Evolutionary conservation across 2,888 invertebrate genomes (phyloP).

Genomic region (Drosophila melanosoma): DNA sequence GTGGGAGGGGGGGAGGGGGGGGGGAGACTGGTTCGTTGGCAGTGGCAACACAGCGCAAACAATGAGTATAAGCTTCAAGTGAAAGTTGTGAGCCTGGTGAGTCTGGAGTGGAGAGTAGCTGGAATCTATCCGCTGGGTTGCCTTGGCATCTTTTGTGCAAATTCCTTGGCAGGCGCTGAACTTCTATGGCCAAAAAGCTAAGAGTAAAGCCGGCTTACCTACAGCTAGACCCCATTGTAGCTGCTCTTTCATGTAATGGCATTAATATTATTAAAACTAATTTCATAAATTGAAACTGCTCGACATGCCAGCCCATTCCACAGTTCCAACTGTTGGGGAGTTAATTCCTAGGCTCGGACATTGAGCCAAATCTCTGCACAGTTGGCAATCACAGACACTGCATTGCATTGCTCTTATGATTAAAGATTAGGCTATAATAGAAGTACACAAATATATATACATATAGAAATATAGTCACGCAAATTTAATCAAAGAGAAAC

Average conservation of each 20-base stretch:
- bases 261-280: constrained; percentile 79
- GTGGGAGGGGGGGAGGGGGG: no score
- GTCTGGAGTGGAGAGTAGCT: background rate
- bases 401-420: constrained; percentile 19
- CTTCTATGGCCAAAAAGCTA: constrained; percentile 72
- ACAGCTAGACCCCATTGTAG: constrained; percentile 37
- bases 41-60: constrained; percentile 68
- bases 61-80: constrained; percentile 70
- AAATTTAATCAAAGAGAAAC: background rate
- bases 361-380: background rate
- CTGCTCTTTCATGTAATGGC: constrained; percentile 65
- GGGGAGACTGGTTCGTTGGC: constrained; percentile 49
- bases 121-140: constrained; percentile 49
- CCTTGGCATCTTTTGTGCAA: constrained; percentile 72
- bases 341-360: constrained; percentile 22
- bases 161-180: constrained; percentile 60
- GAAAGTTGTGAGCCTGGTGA: constrained; percentile 29
- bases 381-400: constrained; percentile 1
- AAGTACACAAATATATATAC: background rate
- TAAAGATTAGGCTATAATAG: constrained; percentile 15
- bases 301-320: constrained; percentile 14
- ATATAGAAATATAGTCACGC: background rate
- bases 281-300: constrained; percentile 68
- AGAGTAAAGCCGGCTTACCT: constrained; percentile 71
- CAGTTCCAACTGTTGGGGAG: constrained; percentile 8